Percentiles rank a stretch among this genome's conserved stretches.
phyloP scores from a whole-genome alignment of 2,113 vertebrate genomes.

The Ochotona curzoniae region DNA sequence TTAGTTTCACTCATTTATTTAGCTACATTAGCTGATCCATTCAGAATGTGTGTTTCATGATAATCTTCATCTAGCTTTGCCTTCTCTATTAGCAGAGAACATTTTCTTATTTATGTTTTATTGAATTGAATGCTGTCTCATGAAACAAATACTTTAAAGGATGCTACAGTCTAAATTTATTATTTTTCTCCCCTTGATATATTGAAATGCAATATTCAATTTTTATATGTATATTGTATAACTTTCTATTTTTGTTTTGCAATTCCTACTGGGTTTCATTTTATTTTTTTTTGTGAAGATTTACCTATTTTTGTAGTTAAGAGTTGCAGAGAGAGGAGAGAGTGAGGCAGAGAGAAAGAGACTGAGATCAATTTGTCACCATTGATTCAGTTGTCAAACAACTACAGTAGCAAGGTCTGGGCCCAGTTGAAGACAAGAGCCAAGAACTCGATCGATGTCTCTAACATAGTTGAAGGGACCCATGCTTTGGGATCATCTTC shows the following conservation, averaged over 20 bases:
- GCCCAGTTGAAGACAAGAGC: too few species aligned
- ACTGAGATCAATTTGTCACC: too few species aligned
- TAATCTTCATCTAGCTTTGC: not conserved
- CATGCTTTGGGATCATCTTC: too few species aligned
- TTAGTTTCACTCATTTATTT: constrained; percentile 2
- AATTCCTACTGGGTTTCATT: not conserved
- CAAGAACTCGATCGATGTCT: too few species aligned
- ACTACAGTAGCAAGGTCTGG: too few species aligned
- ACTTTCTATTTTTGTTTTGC: not conserved
- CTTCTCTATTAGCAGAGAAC: not conserved
- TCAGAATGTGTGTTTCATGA: not conserved
- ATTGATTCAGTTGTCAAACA: too few species aligned
- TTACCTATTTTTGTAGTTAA: too few species aligned
- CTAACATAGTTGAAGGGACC: too few species aligned
- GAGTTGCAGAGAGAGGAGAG: too few species aligned
- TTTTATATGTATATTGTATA: constrained; percentile 8
- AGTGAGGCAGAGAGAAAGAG: too few species aligned
- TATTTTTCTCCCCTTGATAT: not conserved
- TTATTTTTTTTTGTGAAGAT: not conserved
- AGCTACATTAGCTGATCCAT: not conserved
- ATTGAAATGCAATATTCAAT: not conserved
- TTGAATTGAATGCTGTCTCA: not conserved
- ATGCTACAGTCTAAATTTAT: not conserved
- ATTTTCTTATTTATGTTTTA: not conserved
- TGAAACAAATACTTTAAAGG: not conserved